phyloP scores from a whole-genome alignment of 2,888 invertebrate genomes.

The Pherbina coryleti region DNA sequence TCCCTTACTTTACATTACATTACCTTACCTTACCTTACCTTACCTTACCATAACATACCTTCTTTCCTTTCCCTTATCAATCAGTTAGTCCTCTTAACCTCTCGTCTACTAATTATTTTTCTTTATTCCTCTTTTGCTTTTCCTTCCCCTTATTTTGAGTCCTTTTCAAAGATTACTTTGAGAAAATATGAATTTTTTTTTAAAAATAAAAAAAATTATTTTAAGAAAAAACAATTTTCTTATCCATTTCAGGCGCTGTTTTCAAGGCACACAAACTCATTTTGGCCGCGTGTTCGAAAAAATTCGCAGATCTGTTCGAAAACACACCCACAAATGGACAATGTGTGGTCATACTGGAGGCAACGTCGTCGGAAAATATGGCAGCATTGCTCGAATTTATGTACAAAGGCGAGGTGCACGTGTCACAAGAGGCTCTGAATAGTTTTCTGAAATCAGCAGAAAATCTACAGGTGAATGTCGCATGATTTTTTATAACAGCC shows the following conservation, averaged over 20 bases:
- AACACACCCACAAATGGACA: slow-evolving; percentile 78
- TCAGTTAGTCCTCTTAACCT: too few relatives aligned
- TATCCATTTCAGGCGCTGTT: slow-evolving; percentile 79
- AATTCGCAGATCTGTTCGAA: slow-evolving; percentile 92
- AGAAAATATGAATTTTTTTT: neutral
- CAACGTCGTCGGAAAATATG: slow-evolving; percentile 91
- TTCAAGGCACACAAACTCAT: slow-evolving; percentile 93
- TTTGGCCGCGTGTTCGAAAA: slow-evolving; percentile 92
- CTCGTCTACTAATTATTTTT: too few relatives aligned
- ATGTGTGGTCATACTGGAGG: slow-evolving; percentile 89
- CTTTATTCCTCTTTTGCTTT: too few relatives aligned
- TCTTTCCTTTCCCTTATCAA: too few relatives aligned
- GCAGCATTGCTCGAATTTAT: slow-evolving; percentile 91
- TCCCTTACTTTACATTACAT: too few relatives aligned
- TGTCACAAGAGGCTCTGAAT: slow-evolving; percentile 90
- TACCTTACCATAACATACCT: too few relatives aligned
- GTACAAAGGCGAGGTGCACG: slow-evolving; percentile 95
- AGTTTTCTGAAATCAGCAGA: slow-evolving; percentile 93
- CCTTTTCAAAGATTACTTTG: too few relatives aligned
- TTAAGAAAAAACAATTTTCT: neutral
- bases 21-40: too few relatives aligned
- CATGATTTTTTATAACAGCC: neutral
- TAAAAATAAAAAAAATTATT: too few relatives aligned
- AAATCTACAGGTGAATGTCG: slow-evolving; percentile 80
- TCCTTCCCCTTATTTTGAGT: too few relatives aligned